Conservation (phyloP, 2,888 invertebrate genomes). For the Liopterus haemorrhoidalis region DNA sequence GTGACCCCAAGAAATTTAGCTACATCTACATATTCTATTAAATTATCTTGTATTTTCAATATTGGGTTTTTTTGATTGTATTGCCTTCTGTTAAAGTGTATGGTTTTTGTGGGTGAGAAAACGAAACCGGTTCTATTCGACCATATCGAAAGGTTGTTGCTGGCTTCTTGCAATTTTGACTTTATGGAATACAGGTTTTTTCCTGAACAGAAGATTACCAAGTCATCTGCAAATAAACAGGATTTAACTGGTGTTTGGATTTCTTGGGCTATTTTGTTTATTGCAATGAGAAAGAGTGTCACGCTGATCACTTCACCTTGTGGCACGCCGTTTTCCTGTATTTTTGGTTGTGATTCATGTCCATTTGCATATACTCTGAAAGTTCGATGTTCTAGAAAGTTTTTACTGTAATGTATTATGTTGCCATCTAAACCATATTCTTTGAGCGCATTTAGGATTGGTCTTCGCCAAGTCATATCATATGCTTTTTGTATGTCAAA, state of each 20-base stretch:
- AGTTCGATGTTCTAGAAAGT: background rate
- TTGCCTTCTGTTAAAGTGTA: background rate
- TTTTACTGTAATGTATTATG: background rate
- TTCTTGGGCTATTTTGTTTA: background rate
- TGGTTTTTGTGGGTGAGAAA: background rate
- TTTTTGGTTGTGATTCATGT: background rate
- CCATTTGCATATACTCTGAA: background rate
- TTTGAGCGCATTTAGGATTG: background rate
- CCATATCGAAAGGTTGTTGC: background rate
- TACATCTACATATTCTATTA: background rate
- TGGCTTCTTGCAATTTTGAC: background rate
- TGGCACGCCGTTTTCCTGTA: background rate
- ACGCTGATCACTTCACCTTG: constrained; percentile 7
- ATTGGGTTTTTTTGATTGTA: background rate
- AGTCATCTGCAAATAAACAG: background rate
- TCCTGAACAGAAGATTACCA: background rate
- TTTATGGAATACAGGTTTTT: background rate
- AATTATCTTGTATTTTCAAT: too few species aligned
- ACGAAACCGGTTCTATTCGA: background rate
- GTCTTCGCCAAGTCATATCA: background rate
- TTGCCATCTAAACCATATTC: constrained; percentile 1
- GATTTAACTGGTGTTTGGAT: background rate
- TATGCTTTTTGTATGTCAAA: too few species aligned
- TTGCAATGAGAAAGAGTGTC: constrained; percentile 4
- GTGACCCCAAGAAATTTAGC: constrained; percentile 5